Conservation (phyloP, 1,140 invertebrate genomes). For the Eubasilissa regina region DNA sequence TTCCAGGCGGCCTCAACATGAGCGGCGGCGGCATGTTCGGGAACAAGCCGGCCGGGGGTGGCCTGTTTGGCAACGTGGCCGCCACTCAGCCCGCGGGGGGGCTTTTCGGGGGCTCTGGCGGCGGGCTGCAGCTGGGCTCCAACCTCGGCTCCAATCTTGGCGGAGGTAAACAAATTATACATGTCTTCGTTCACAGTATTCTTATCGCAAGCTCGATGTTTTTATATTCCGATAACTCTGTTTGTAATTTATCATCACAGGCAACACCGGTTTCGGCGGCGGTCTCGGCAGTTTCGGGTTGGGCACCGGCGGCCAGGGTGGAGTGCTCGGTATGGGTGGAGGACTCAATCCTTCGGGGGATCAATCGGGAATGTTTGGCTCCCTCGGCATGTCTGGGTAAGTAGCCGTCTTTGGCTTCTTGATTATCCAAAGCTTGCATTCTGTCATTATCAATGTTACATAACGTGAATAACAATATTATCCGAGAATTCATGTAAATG, state of each 20-base stretch:
- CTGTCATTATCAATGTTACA: too few relatives aligned
- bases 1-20: constrained; percentile 51
- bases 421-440: too few relatives aligned
- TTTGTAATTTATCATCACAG: background rate
- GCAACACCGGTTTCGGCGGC: constrained; percentile 25
- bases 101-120: constrained; percentile 42
- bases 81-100: constrained; percentile 6
- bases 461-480: too few relatives aligned
- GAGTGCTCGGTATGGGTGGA: constrained; percentile 16
- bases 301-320: constrained; percentile 63
- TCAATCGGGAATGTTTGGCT: background rate
- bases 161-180: constrained; percentile 25
- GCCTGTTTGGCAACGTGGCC: constrained; percentile 33
- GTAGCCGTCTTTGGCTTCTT: too few relatives aligned
- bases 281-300: constrained; percentile 58
- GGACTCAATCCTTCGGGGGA: constrained; percentile 4
- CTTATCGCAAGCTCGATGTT: too few relatives aligned
- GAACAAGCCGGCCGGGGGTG: constrained; percentile 42
- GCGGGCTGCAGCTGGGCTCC: constrained; percentile 2
- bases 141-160: constrained; percentile 30
- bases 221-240: too few relatives aligned
- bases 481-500: too few relatives aligned
- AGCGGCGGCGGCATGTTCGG: constrained; percentile 52
- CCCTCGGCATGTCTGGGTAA: background rate
- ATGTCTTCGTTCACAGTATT: too few relatives aligned